phyloP scores from a whole-genome alignment of 1,140 invertebrate genomes.

The Tachypleus tridentatus region DNA sequence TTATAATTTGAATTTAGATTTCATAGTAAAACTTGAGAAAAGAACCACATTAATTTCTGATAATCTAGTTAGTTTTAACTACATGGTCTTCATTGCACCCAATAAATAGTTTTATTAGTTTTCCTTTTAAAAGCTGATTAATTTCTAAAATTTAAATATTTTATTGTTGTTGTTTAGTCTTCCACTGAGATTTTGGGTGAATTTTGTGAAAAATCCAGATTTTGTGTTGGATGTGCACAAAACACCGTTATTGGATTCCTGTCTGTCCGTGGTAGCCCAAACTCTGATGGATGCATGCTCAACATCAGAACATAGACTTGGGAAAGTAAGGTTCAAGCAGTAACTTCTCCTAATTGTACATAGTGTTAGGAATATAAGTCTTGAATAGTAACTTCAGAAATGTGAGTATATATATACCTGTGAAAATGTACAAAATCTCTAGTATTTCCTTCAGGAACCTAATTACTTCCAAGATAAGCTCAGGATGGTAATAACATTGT shows the following conservation, averaged over 20 bases:
- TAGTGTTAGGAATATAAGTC: too few species aligned
- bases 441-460: too few species aligned
- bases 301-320: constrained; percentile 16
- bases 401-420: too few species aligned
- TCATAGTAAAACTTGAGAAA: background rate
- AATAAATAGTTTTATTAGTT: background rate
- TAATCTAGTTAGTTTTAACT: background rate
- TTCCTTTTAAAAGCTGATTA: too few species aligned
- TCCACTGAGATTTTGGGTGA: constrained; percentile 90
- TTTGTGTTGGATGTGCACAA: constrained; percentile 95
- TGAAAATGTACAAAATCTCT: too few species aligned
- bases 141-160: too few species aligned
- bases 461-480: too few species aligned
- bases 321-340: constrained; percentile 13
- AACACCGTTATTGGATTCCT: constrained; percentile 79
- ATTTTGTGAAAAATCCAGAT: constrained; percentile 93
- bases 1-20: background rate
- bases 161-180: constrained; percentile 44
- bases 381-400: too few species aligned
- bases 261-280: constrained; percentile 86
- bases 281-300: constrained; percentile 71
- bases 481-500: too few species aligned
- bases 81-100: background rate
- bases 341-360: background rate
- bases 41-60: background rate